Evolutionary conservation across 2,113 vertebrate species (phyloP).

Genomic region (Uria lomvia): DNA sequence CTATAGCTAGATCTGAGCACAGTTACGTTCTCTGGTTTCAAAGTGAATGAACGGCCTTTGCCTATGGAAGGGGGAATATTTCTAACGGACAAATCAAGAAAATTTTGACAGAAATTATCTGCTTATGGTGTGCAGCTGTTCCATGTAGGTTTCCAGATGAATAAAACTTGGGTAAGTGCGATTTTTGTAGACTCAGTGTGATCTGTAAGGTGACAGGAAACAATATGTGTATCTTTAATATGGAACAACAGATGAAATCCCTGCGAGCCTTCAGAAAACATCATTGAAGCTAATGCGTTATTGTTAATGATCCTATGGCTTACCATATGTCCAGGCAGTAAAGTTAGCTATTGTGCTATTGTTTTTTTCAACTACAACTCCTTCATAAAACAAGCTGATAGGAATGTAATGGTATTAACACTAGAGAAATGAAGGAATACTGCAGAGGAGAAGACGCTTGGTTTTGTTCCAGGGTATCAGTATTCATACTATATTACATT

Average conservation of each 20-base stretch:
- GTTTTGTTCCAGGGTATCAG: neutral
- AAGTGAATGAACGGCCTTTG: neutral
- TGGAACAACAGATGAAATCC: constrained; percentile 16
- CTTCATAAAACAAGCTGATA: neutral
- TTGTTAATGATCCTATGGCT: constrained; percentile 12
- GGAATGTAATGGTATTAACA: neutral
- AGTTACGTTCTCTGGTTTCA: neutral
- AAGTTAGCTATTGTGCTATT: neutral
- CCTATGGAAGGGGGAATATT: neutral
- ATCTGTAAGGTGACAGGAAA: neutral
- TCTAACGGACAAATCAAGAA: neutral
- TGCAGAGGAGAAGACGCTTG: neutral
- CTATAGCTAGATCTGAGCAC: neutral
- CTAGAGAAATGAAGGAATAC: neutral
- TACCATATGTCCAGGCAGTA: constrained; percentile 10
- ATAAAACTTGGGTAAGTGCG: neutral
- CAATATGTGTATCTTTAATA: neutral
- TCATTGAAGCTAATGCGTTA: constrained; percentile 1
- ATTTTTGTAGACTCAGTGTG: neutral
- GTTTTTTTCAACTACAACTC: neutral
- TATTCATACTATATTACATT: neutral
- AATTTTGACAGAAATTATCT: neutral
- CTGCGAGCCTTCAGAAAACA: constrained; percentile 6
- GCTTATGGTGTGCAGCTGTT: neutral
- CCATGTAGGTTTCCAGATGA: neutral